phyloP scores from a whole-genome alignment of 53 echinoderm and acorn worm species.

The Luidia sarsii region DNA sequence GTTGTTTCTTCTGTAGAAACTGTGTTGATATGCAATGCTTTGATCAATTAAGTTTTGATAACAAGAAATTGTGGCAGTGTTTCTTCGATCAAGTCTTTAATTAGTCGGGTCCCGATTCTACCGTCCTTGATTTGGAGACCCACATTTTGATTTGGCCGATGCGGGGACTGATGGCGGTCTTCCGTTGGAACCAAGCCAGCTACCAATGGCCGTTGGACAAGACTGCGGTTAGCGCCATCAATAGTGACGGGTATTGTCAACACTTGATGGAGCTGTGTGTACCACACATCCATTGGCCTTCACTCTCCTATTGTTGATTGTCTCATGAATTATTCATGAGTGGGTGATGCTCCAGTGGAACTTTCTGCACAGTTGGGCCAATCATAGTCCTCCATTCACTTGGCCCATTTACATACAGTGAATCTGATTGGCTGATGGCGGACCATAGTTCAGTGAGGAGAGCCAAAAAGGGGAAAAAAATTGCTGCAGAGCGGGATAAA shows the following conservation, averaged over 20 bases:
- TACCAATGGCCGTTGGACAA: background rate
- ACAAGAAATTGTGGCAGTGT: constrained; percentile 2
- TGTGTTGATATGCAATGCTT: background rate
- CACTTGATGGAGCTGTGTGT: too few relatives aligned
- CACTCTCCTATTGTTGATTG: constrained; percentile 39
- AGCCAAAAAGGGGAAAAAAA: too few relatives aligned
- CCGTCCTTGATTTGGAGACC: constrained; percentile 49
- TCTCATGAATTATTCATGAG: constrained; percentile 36
- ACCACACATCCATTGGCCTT: background rate
- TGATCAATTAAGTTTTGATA: constrained; percentile 24
- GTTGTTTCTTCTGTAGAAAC: background rate
- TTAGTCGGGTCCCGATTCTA: constrained; percentile 14
- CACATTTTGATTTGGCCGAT: constrained; percentile 34
- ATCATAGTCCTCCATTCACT: background rate
- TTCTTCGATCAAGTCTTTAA: constrained; percentile 7
- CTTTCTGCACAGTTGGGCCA: constrained; percentile 24
- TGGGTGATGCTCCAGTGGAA: constrained; percentile 47
- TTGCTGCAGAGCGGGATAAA: background rate
- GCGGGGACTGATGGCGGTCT: background rate
- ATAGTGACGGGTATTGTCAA: too few relatives aligned
- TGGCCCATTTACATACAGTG: constrained; percentile 43
- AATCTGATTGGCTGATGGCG: constrained; percentile 26
- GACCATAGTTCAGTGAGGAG: too few relatives aligned
- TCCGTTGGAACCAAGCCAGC: constrained; percentile 2
- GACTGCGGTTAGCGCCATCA: too few relatives aligned